Evolutionary conservation across 2,113 vertebrate genomes (phyloP), one percentile per base, ranked within the genome.

Genomic region (Chinchilla lanigera): DNA sequence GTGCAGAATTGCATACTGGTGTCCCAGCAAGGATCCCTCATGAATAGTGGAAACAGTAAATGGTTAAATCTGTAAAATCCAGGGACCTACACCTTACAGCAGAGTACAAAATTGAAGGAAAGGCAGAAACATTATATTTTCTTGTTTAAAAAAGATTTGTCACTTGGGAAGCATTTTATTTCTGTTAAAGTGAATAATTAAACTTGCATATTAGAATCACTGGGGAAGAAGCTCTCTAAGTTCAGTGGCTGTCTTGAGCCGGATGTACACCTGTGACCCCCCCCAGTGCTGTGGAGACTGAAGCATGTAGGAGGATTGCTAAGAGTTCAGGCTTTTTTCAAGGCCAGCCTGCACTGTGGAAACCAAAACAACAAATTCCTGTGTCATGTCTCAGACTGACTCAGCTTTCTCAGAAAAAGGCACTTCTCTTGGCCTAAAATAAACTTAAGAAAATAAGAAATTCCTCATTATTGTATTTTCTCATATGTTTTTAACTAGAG

Each of bases 151-250:
- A 89, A 60, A 61, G 47, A 71, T 80, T 44, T 94, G 22, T 73
- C 75, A n/a, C 54, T 41, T 13, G 61, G n/a, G 20, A 94, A 95
- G 44, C 28, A 71, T 63, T 93, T 94, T 47, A 77, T 92, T 94
- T 38, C 47, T 71, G 60, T 89, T 65, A 87, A 87, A 94, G 30
- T 83, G 1, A 47, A 44, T 94, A 90, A 90, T 73, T 75, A 71
- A 3, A 73, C 54, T 94, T 90, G 20, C 5, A 73, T 7, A 4
- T 52, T 86, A 77, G 52, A 95, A 78, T 90, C 11, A 83, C 30
- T 78, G 67, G 44, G 67, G 75, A 94, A 94, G 75, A 94, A 94
- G 10, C 65, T 87, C 87, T 86, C 87, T 94, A 60, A 97, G 86
- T 90, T 90, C 1, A 87, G 3, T 73, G n/a, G 38, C 33, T 89